Conservation (phyloP, 2,797 vertebrate genomes). For the Halcyon badia region DNA sequence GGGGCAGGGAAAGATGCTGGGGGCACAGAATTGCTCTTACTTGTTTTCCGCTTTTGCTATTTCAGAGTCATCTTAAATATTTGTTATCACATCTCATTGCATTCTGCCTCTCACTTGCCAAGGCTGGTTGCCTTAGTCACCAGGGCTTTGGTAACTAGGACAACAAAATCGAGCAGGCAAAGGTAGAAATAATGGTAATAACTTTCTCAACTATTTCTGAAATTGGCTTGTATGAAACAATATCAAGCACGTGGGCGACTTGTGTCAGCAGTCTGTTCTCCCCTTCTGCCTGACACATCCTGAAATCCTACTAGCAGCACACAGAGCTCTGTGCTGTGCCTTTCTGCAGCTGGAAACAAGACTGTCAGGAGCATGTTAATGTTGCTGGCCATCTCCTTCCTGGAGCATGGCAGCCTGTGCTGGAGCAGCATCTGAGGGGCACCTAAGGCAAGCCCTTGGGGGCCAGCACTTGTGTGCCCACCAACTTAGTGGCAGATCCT, state of each 20-base stretch:
- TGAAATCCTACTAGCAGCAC: not conserved
- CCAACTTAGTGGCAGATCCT: not conserved
- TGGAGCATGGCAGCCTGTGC: not conserved
- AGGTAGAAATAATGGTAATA: constrained; percentile 59
- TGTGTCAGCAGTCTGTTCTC: constrained; percentile 13
- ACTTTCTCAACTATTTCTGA: constrained; percentile 42
- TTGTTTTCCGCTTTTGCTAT: not conserved
- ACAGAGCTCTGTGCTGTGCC: not conserved
- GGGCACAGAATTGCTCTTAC: not conserved
- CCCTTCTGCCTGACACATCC: not conserved
- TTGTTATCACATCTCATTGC: constrained; percentile 2
- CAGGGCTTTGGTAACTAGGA: constrained; percentile 56
- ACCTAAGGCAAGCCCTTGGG: rapidly evolving
- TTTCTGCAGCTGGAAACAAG: not conserved
- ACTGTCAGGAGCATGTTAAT: too few species aligned
- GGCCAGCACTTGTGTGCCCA: not conserved
- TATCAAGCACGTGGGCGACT: not conserved
- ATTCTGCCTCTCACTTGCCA: constrained; percentile 14
- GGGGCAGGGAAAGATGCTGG: not conserved
- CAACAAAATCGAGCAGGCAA: constrained; percentile 50
- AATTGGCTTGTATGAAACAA: constrained; percentile 19
- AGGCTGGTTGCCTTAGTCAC: constrained; percentile 68
- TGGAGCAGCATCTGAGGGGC: not conserved
- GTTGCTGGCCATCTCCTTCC: not conserved
- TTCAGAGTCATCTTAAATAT: constrained; percentile 4